Evolutionary conservation across 2,113 vertebrate species (phyloP), one percentile per base, ranked within the genome.

Genomic region (Neotoma lepida): DNA sequence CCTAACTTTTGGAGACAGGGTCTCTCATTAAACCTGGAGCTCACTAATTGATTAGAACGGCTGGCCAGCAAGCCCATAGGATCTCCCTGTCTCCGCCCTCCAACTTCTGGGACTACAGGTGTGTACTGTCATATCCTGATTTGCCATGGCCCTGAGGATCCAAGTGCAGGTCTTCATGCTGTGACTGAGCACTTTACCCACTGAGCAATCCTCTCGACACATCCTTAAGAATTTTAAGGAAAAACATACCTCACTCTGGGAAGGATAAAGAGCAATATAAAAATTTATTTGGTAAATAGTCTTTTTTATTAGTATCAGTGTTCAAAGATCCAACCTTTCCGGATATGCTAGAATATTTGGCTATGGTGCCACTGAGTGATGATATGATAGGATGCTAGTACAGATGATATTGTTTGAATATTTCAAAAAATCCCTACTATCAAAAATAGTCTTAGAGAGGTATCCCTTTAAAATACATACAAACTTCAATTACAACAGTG

Each of bases 401-500:
- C 63, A 85, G 22, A 4, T 49, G 28, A 41, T 51, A 63, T 46
- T 0, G 0, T 71, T 91, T 71, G 51, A 76, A 76, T 17, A 76
- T 70, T 90, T 86, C 66, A 95, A 70, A 92, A 20, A 94, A 80
- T 70, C 77, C 6, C 20, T 94, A 70, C 39, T 78, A n/a, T 84
- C 13, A 63, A 90, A 89, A 92, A 70, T 81, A 33, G 18, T 92
- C 80, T 49, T 80, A 90, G 15, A 88, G 30, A 70, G 9, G 2
- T 0, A n/a, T 58, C 30, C 81, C 89, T 84, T 89, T 58, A 71
- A 82, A 86, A 7, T 61, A 54, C 4, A 44, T 63, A 82, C 22
- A 8, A 17, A 61, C 54, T 89, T 89, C 61, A 90, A 44, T 93
- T 88, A 78, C 26, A 82, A 77, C 46, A 70, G 46, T 88, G 35